These are phyloP conservation scores for Trichonephila clavipes DNA, from an alignment of 1,140 invertebrate species.

Conservation along the genomic window DNA sequence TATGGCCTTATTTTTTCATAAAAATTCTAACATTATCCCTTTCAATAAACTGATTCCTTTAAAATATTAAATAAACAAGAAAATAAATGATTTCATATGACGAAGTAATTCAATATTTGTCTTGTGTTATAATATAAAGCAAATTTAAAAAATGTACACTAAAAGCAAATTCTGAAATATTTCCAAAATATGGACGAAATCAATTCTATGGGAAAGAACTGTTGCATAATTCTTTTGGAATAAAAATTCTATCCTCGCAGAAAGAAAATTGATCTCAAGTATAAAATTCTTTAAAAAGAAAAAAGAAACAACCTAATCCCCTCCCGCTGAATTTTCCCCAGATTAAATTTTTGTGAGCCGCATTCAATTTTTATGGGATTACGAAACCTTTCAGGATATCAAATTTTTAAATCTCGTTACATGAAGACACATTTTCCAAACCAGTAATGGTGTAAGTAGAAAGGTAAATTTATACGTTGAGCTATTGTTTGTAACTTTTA, in stretches of 20 bases:
- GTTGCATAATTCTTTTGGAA: neutral
- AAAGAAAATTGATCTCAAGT: neutral
- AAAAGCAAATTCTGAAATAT: too few species aligned
- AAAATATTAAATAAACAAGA: neutral
- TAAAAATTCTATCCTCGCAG: neutral
- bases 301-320: neutral
- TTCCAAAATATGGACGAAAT: too few species aligned
- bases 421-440: neutral
- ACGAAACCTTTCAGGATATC: neutral
- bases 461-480: neutral
- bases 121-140: too few species aligned
- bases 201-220: neutral
- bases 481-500: neutral
- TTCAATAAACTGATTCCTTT: neutral
- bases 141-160: too few species aligned
- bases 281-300: neutral
- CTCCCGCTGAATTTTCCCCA: neutral
- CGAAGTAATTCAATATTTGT: too few species aligned
- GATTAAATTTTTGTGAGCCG: neutral
- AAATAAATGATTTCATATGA: too few species aligned
- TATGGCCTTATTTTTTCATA: too few species aligned
- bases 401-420: neutral
- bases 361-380: neutral
- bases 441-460: neutral
- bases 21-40: too few species aligned